Evolutionary conservation across 2,113 vertebrate species (phyloP), one percentile per base, ranked within the genome.

Genomic region (Regulus satrapa): DNA sequence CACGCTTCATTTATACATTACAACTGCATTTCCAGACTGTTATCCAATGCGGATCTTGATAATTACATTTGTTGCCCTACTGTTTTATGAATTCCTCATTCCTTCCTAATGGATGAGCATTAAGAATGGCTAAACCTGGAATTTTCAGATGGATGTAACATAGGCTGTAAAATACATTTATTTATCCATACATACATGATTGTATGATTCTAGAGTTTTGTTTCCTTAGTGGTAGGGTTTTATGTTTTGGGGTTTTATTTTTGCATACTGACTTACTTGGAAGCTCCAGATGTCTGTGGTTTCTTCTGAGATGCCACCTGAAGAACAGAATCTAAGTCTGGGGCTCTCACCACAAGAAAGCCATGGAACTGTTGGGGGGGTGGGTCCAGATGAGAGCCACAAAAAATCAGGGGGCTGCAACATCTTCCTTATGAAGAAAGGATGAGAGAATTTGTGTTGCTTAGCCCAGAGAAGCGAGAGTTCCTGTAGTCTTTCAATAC

Each of bases 301-400:
- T 69, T 92, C 38, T 79, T 41, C 62, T 31, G 55, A 88, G n/a
- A 85, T 31, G 18, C 3, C 2, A 36, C 21, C 25, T 52, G 18
- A 36, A 64, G 12, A 43, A 41, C 0, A 0, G 5, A 14, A 17
- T 66, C 18, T 49, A 77, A 1, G 16, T 69, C 56, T 2, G 1
- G 8, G 41, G 28, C 17, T 23, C 31, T 36, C 12, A 23, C 24
- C 38, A 82, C 18, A 81, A 54, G 55, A 74, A 10, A 28, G 41
- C 4, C 34, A 15, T 18, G 14, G 19, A 40, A 14, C 7, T 66
- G 21, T 66, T 49, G 31, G 24, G 41, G 31, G 24, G 41, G 5
- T 3, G 3, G 19, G 31, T 81, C 15, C 41, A 62, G 34, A 25
- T 17, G 15, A 85, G 40, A 34, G 17, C 45, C 61, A 79, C 5